Percentiles rank a stretch among this genome's conserved stretches.
Conservation (phyloP, 2,797 vertebrate genomes). For the Choloepus didactylus region DNA sequence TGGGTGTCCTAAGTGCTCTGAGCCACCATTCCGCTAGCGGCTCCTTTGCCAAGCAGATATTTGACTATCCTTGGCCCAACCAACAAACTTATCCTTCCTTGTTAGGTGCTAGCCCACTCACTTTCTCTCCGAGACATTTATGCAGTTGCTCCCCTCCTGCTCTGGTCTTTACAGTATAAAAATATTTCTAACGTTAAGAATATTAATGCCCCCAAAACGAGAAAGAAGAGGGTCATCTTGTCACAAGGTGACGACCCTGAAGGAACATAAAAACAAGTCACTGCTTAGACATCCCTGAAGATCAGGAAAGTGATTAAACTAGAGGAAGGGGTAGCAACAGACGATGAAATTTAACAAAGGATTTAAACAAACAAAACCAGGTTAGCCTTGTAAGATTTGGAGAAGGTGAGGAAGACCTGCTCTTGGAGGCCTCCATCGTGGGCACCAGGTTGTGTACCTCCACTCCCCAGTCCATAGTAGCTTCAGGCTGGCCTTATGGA, state of each 20-base stretch:
- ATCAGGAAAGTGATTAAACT: no score
- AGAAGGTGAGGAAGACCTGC: conserved; percentile 18
- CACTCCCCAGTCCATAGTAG: not conserved
- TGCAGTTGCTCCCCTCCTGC: not conserved
- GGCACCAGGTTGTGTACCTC: not conserved
- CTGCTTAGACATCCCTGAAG: no score
- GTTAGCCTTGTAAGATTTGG: conserved; percentile 9
- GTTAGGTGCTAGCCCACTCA: not conserved
- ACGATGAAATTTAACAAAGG: no score
- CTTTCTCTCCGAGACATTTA: not conserved
- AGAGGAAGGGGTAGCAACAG: no score
- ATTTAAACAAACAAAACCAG: no score
- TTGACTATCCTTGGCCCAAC: conserved; percentile 3
- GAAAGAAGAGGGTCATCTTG: not conserved
- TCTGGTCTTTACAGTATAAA: conserved; percentile 48
- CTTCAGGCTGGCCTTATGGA: not conserved
- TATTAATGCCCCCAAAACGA: conserved; percentile 24
- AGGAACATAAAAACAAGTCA: not conserved
- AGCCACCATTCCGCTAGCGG: not conserved
- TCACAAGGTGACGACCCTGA: conserved; percentile 38
- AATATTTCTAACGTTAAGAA: conserved; percentile 47
- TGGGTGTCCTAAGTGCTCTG: not conserved
- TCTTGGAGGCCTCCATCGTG: not conserved
- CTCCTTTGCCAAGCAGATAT: not conserved
- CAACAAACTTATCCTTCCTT: not conserved